These are phyloP conservation scores for Engystomops pustulosus DNA, from an alignment of 2,113 vertebrate genomes.

Conservation along the genomic window DNA sequence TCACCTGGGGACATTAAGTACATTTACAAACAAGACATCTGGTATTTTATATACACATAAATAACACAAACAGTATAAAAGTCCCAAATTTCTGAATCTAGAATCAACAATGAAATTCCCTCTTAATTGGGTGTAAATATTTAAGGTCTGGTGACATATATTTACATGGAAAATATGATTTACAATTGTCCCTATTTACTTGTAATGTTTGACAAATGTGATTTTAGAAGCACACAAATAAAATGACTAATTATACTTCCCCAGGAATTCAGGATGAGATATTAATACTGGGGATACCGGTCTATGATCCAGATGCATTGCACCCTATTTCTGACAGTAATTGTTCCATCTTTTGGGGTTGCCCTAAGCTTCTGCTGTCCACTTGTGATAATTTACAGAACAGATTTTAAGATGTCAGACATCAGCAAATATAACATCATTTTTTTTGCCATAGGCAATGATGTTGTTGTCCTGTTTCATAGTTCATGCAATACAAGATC, in stretches of 20 bases:
- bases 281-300: background rate
- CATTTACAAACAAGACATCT: conserved; percentile 23
- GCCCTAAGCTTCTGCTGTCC: conserved; percentile 14
- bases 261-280: background rate
- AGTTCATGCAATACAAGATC: conserved; percentile 14
- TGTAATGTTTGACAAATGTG: conserved; percentile 39
- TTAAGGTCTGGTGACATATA: conserved; percentile 34
- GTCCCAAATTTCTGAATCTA: background rate
- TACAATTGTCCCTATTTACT: conserved; percentile 10
- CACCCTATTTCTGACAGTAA: background rate
- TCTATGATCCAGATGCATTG: background rate
- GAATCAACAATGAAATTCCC: conserved; percentile 8
- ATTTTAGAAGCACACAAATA: conserved; percentile 25
- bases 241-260: conserved; percentile 15
- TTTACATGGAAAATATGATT: conserved; percentile 27
- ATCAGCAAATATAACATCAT: background rate
- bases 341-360: conserved; percentile 11
- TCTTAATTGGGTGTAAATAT: conserved; percentile 32
- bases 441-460: conserved; percentile 23
- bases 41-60: background rate
- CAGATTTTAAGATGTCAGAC: background rate
- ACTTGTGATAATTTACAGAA: conserved; percentile 24
- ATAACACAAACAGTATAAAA: conserved; percentile 20
- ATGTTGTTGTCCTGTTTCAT: conserved; percentile 14
- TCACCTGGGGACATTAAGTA: background rate